Evolutionary conservation across 2,113 vertebrate genomes (phyloP), one percentile per base, ranked within the genome.

Genomic region (Corythaixoides concolor): DNA sequence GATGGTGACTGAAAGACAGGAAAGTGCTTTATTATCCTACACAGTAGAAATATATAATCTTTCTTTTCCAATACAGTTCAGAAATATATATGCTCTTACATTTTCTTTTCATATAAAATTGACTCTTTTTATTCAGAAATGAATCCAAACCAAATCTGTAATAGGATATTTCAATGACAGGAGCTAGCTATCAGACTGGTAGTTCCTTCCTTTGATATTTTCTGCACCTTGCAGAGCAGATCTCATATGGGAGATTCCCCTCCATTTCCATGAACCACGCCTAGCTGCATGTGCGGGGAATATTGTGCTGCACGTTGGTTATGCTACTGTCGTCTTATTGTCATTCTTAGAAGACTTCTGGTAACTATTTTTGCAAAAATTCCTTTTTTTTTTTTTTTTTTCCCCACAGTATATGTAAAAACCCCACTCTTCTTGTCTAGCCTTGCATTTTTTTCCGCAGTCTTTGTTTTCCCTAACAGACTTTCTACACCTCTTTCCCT

Each of bases 361-460:
- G 15, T 9, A 58, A 37, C 27, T 39, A 59, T 20, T 13, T 41
- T 73, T 55, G 27, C 7, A 90, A 76, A 75, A 27, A 53, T 11
- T 22, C 8, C 1, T 21, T n/a, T 43, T 33, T 55, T 49, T 50
- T 26, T 55, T 56, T 33, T 12, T 39, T n/a, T 33, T 18, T n/a
- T n/a, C n/a, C n/a, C n/a, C 12, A 11, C 3, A n/a, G 3, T 45
- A 3, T 32, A 32, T n/a, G 10, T 68, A 11, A 64, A 69, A 3
- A 1, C 0, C 2, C 4, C 5, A 21, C 18, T 74, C 3, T 59
- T 64, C 39, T 5, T 66, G 30, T 4, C 9, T 66, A 77, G 11
- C 4, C 8, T 87, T 62, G 8, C 1, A 28, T 58, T 68, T 89
- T 92, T 87, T 22, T 55, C 22, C 19, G 22, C 26, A 45, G 14